Evolutionary conservation across 92 coral and sea anemone species (phyloP).

Genomic region (Palythoa caribaeorum): DNA sequence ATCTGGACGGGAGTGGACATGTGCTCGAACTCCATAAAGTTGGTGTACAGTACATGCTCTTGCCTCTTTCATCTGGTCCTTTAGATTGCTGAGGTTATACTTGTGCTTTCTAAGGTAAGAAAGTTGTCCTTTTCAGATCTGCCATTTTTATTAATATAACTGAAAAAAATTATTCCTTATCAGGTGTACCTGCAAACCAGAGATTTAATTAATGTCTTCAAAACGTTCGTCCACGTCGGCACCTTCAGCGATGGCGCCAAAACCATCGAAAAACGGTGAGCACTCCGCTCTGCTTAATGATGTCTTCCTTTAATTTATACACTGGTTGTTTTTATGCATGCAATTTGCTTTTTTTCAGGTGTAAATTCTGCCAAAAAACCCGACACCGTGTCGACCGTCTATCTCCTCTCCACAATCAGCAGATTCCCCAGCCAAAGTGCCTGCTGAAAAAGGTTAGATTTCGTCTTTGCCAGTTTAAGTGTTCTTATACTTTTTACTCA

Average conservation of each 20-base stretch:
- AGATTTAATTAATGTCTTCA: constrained; percentile 37
- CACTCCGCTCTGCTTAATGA: constrained; percentile 33
- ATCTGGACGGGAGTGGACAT: constrained; percentile 22
- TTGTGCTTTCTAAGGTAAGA: constrained; percentile 17
- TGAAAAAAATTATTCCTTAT: constrained; percentile 28
- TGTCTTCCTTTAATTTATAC: constrained; percentile 26
- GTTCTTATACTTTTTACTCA: not conserved
- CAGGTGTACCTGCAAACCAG: constrained; percentile 11
- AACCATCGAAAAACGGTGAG: constrained; percentile 23
- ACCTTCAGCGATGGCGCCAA: constrained; percentile 23
- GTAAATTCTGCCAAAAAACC: constrained; percentile 29
- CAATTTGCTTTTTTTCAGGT: constrained; percentile 26
- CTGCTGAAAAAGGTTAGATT: not conserved
- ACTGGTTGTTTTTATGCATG: constrained; percentile 33
- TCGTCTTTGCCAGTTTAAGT: not conserved
- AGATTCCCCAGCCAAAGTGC: not conserved
- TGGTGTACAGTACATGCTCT: constrained; percentile 24
- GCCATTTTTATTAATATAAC: constrained; percentile 30
- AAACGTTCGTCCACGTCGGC: constrained; percentile 36
- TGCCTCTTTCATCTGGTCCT: not conserved
- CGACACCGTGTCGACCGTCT: constrained; percentile 13
- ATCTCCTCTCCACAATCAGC: not conserved
- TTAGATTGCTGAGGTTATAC: not conserved
- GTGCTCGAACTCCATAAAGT: constrained; percentile 40
- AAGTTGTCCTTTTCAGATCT: constrained; percentile 19